A percentile compares a stretch with the other conserved stretches of the same genome.
Evolutionary conservation across 2,113 vertebrate species (phyloP).

Genomic region (Anhinga rufa): DNA sequence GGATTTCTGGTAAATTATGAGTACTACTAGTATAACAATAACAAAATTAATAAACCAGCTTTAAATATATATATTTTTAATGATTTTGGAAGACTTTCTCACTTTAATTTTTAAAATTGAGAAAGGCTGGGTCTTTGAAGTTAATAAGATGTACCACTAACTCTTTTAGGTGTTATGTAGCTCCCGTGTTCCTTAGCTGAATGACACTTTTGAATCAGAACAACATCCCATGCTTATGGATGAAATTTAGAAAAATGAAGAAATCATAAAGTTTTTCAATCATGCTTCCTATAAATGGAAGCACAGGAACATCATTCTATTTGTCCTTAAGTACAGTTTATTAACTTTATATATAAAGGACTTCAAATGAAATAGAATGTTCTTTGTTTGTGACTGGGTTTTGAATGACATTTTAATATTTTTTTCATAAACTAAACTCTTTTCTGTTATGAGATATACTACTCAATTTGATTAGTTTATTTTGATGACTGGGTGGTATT

Average conservation of each 20-base stretch:
- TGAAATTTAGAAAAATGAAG: background rate
- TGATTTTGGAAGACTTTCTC: background rate
- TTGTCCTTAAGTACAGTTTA: background rate
- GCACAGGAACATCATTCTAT: background rate
- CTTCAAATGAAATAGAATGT: background rate
- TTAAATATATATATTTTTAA: background rate
- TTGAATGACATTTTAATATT: background rate
- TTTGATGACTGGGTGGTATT: background rate
- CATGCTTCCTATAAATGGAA: background rate
- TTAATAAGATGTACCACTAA: background rate
- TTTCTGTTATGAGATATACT: background rate
- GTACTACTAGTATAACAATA: background rate
- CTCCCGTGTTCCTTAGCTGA: background rate
- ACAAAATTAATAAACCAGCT: background rate
- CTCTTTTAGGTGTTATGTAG: background rate
- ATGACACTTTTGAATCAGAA: background rate
- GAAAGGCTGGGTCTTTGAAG: background rate
- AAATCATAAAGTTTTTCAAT: background rate
- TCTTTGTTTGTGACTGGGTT: background rate
- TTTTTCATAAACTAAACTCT: background rate
- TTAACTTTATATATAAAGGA: background rate
- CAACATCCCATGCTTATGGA: fast-evolving
- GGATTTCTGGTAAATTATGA: background rate
- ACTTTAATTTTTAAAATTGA: background rate
- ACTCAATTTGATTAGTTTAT: background rate